phyloP scores from a whole-genome alignment of 2,888 invertebrate species.

The Falcaria lacertinaria region DNA sequence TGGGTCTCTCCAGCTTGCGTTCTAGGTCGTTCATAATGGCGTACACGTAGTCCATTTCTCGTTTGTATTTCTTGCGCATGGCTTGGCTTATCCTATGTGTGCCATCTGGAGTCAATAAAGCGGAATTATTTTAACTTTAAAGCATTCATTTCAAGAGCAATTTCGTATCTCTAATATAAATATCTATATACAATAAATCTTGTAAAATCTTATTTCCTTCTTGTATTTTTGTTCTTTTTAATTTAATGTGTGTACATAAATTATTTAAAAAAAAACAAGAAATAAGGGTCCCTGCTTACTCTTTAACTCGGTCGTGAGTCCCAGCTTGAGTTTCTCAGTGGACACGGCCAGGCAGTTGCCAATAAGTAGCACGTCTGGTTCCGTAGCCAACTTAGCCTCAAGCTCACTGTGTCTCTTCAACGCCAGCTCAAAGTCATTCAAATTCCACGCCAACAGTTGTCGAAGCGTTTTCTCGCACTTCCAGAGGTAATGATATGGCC shows the following conservation, averaged over 20 bases:
- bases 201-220: too few species aligned
- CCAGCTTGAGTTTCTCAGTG: slow-evolving; percentile 91
- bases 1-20: slow-evolving; percentile 91
- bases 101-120: slow-evolving; percentile 71
- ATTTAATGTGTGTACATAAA: too few species aligned
- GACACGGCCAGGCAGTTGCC: slow-evolving; percentile 88
- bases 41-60: slow-evolving; percentile 96
- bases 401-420: slow-evolving; percentile 88
- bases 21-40: slow-evolving; percentile 96
- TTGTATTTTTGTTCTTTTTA: too few species aligned
- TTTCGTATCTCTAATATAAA: too few species aligned
- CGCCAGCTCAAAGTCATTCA: slow-evolving; percentile 87
- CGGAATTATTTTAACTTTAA: not conserved
- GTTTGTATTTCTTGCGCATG: slow-evolving; percentile 92
- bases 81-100: slow-evolving; percentile 90
- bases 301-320: slow-evolving; percentile 90
- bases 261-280: too few species aligned
- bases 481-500: slow-evolving; percentile 93
- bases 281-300: slow-evolving; percentile 55
- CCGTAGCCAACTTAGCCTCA: slow-evolving; percentile 85
- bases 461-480: slow-evolving; percentile 90
- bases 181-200: too few species aligned
- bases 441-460: slow-evolving; percentile 85
- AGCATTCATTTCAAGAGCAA: too few species aligned
- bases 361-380: slow-evolving; percentile 86